Evolutionary conservation across 2,797 vertebrate genomes (phyloP), one percentile per base, ranked within the genome.

Genomic region (Gadopsis bispinosus): DNA sequence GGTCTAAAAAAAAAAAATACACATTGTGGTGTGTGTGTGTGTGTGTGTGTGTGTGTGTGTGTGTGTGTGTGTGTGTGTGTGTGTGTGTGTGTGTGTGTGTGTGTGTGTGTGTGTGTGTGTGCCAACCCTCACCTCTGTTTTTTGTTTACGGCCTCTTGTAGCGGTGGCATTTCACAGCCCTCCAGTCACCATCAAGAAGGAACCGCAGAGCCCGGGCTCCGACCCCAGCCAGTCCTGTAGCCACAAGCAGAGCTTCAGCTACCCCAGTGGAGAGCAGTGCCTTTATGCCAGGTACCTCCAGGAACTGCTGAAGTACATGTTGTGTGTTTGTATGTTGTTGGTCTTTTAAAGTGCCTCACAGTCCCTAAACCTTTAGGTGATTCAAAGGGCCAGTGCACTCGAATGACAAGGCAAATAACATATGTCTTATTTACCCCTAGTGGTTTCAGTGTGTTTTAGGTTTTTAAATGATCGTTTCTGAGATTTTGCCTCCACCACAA

Each of bases 81-180:
- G n/a, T n/a, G n/a, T n/a, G n/a, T n/a, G n/a, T n/a, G n/a, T n/a
- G n/a, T n/a, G n/a, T n/a, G n/a, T n/a, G n/a, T n/a, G n/a, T n/a
- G n/a, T n/a, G n/a, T n/a, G n/a, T n/a, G n/a, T n/a, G n/a, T n/a
- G n/a, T n/a, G n/a, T n/a, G n/a, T n/a, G n/a, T n/a, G n/a, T n/a
- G n/a, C 70, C 77, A 82, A 69, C 55, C 29, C 69, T 86, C 54
- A 83, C 51, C 66, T 75, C 67, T 69, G 65, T 69, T 35, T 60
- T 74, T 31, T 79, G 65, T 79, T 56, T 79, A 19, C 56, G 84
- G 53, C 90, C 43, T 90, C 80, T 82, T 58, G 64, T 67, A 94
- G 91, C 96, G 93, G 97, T 99, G 95, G 97, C 97, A 81, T 98
- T 99, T 90, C 98, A 99, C 93, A 99, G 98, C 72, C 97, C 98